These are phyloP conservation scores for Caenorhabditis afra DNA, from an alignment of 2,888 invertebrate genomes.

Conservation along the genomic window DNA sequence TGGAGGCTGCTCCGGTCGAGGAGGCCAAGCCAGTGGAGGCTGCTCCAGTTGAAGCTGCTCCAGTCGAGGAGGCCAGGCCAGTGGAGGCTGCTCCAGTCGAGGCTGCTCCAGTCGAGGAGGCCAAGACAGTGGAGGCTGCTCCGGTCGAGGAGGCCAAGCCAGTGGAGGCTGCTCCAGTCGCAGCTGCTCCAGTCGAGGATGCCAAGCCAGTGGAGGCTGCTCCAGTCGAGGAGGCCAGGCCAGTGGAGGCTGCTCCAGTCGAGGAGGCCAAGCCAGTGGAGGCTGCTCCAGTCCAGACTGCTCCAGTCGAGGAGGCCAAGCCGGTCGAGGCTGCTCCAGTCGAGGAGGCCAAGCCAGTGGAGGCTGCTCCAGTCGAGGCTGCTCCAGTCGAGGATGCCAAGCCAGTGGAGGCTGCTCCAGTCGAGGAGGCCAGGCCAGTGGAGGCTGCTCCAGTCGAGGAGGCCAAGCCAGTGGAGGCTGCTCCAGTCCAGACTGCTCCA, in stretches of 20 bases:
- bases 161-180: constrained; percentile 14
- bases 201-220: constrained; percentile 15
- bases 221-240: constrained; percentile 30
- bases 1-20: constrained; percentile 24
- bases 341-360: not conserved
- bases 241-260: constrained; percentile 36
- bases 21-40: constrained; percentile 17
- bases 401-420: no score
- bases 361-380: constrained; percentile 15
- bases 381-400: constrained; percentile 4
- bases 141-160: constrained; percentile 12
- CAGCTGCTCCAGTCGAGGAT: constrained; percentile 19
- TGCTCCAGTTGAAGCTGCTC: constrained; percentile 8
- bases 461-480: constrained; percentile 14
- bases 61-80: constrained; percentile 22
- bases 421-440: not conserved
- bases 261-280: constrained; percentile 29
- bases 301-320: constrained; percentile 13
- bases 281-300: constrained; percentile 12
- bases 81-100: constrained; percentile 19
- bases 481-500: constrained; percentile 2
- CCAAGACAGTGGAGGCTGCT: constrained; percentile 20
- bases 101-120: not conserved
- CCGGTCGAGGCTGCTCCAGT: constrained; percentile 23
- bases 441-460: constrained; percentile 9